Conservation (phyloP, 1,140 invertebrate genomes). For the Metopolophium dirhodum region DNA sequence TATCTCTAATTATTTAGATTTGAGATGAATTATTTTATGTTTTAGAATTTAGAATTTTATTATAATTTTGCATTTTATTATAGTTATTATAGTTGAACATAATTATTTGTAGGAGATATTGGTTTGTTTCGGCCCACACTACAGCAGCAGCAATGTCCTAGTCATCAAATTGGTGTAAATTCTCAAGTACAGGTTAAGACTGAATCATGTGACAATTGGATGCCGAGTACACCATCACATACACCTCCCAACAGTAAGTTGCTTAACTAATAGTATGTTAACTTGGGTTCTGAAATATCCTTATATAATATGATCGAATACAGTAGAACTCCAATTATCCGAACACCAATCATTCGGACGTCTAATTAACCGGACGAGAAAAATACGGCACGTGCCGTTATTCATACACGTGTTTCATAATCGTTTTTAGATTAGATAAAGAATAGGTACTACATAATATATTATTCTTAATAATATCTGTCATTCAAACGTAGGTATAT, state of each 20-base stretch:
- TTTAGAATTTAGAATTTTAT: slow-evolving; percentile 28
- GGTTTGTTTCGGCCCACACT: slow-evolving; percentile 47
- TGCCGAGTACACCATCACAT: slow-evolving; percentile 45
- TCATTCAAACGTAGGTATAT: no score
- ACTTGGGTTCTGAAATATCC: background rate
- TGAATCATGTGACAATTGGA: slow-evolving; percentile 51
- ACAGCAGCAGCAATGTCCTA: slow-evolving; percentile 38
- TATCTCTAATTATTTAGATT: background rate
- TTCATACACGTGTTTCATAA: no score
- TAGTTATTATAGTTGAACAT: slow-evolving; percentile 49
- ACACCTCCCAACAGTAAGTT: slow-evolving; percentile 51
- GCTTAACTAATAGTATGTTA: slow-evolving; percentile 40
- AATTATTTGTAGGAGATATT: slow-evolving; percentile 56
- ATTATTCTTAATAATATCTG: no score
- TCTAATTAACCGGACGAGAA: no score
- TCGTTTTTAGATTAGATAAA: no score
- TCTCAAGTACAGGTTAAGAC: slow-evolving; percentile 55
- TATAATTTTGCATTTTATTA: slow-evolving; percentile 29
- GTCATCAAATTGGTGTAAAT: slow-evolving; percentile 53
- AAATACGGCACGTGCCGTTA: no score
- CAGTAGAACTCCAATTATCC: no score
- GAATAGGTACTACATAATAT: no score
- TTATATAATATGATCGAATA: background rate
- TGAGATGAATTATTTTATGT: slow-evolving; percentile 7
- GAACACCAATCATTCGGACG: no score